Percentiles rank a stretch among this genome's conserved stretches.
Conservation (phyloP, 2,888 invertebrate species). For the Augochlorella aurata region DNA sequence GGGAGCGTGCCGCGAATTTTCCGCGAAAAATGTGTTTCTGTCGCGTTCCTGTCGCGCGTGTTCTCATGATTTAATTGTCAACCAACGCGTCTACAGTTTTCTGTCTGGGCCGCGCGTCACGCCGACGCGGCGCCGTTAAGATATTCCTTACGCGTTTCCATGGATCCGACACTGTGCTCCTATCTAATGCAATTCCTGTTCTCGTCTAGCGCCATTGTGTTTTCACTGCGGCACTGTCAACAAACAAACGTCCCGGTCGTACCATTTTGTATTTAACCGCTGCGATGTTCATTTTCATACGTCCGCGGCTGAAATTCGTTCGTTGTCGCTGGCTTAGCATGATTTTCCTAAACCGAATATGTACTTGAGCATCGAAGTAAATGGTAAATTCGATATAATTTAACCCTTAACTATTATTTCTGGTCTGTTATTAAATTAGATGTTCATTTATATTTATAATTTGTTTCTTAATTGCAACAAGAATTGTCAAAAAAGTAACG, state of each 20-base stretch:
- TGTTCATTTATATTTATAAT: no score
- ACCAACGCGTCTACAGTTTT: background rate
- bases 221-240: background rate
- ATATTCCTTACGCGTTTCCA: background rate
- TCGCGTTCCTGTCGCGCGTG: background rate
- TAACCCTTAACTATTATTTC: no score
- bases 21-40: background rate
- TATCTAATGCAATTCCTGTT: slow-evolving; percentile 7
- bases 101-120: background rate
- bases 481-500: no score
- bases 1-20: background rate
- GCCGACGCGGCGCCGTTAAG: background rate
- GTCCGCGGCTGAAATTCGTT: background rate
- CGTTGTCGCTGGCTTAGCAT: background rate
- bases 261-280: background rate
- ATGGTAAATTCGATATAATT: no score
- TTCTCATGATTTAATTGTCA: background rate
- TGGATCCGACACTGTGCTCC: background rate
- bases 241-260: background rate
- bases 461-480: no score
- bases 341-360: background rate
- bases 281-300: background rate
- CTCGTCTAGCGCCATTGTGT: slow-evolving; percentile 4
- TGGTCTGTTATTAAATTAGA: no score
- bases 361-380: no score